Conservation (phyloP, 2,113 vertebrate species). For the Macrotus californicus region DNA sequence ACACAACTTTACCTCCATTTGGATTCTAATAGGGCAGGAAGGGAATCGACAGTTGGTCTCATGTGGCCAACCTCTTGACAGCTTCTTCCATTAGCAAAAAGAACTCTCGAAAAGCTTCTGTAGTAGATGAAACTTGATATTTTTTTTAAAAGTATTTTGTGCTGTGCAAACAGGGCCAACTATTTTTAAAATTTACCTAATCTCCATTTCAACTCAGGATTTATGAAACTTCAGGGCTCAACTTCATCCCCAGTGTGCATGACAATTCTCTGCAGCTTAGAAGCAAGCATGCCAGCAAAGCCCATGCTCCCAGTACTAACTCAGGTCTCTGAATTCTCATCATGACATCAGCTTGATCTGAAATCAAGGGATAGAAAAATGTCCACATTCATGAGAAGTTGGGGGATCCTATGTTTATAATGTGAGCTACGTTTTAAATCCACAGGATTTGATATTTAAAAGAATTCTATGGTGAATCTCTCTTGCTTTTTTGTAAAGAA, state of each 20-base stretch:
- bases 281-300: background rate
- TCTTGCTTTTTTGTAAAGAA: background rate
- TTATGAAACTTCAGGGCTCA: background rate
- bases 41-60: background rate
- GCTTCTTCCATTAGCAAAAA: constrained; percentile 28
- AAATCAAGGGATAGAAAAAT: background rate
- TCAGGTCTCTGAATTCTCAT: background rate
- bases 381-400: background rate
- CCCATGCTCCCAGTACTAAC: background rate
- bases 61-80: background rate
- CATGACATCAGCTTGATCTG: background rate
- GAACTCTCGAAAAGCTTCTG: background rate
- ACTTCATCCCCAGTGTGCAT: background rate
- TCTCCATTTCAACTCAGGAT: background rate
- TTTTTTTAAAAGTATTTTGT: constrained; percentile 30
- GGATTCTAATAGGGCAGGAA: background rate
- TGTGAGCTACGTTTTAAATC: background rate
- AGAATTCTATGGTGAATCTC: constrained; percentile 15
- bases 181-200: background rate
- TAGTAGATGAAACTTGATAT: background rate
- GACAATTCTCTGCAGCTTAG: background rate
- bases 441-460: background rate
- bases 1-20: background rate
- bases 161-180: background rate
- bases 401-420: background rate